Percentiles rank a stretch among this genome's conserved stretches.
These are phyloP conservation scores for Luehdorfia chinensis DNA, from an alignment of 1,140 invertebrate genomes.

Conservation along the genomic window DNA sequence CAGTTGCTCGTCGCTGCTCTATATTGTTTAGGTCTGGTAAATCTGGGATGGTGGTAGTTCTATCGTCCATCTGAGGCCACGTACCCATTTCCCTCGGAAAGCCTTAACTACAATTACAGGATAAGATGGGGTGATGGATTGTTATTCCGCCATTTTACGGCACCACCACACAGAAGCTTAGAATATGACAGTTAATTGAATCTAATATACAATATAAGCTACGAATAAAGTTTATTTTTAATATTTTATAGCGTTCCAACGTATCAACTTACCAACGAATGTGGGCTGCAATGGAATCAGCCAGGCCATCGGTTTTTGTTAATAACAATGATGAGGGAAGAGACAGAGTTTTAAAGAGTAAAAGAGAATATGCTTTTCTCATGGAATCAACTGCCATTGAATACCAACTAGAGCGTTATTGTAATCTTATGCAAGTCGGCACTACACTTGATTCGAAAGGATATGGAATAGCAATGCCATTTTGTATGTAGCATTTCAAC, in stretches of 20 bases:
- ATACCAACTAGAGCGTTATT: conserved; percentile 86
- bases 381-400: conserved; percentile 92
- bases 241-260: conserved; percentile 80
- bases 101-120: no score
- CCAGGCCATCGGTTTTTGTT: conserved; percentile 89
- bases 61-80: no score
- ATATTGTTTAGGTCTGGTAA: no score
- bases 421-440: conserved; percentile 87
- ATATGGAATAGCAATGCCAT: conserved; percentile 87
- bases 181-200: no score
- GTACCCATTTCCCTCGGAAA: no score
- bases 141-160: no score
- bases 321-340: conserved; percentile 90
- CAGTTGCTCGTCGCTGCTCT: no score
- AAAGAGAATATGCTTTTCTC: conserved; percentile 86
- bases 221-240: neutral
- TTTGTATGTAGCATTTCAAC: conserved; percentile 83
- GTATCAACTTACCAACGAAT: conserved; percentile 85
- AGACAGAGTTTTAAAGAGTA: conserved; percentile 83
- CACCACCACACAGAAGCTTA: no score
- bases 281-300: conserved; percentile 89
- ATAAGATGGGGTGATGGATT: no score
- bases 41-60: no score
- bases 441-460: conserved; percentile 88
- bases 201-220: neutral